Base-by-base conservation (phyloP, 2,797 vertebrate species). In the Leptoclinus maculatus region DNA sequence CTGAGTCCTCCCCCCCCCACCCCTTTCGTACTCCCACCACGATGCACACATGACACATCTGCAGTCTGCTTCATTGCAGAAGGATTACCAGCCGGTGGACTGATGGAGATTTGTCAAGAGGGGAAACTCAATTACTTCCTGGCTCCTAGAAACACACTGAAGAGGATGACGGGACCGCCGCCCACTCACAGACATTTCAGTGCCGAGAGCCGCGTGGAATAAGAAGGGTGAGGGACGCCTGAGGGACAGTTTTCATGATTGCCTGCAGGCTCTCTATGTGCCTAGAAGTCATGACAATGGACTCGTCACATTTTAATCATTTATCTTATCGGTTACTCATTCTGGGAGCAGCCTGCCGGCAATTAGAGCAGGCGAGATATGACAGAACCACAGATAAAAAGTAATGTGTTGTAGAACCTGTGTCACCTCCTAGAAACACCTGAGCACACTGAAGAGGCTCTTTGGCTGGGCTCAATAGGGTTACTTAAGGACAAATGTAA, bases 51-150 rank as follows among this genome's bases (percentile, higher is more conserved):
- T 47, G 79, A 32, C 80, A 63, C 83, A 87, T 83, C 84, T 75
- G 66, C 87, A 85, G 82, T 83, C 66, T 43, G 88, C 83, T 86
- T 94, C 73, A 92, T 93, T 93, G 91, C 78, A 83, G 65, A 74
- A 78, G 88, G 92, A 94, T 96, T 92, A 93, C 88, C 87, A 85
- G 82, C 39, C 63, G 16, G 51, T 85, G 83, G n/a, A 74, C 79
- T 73, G 81, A 71, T 84, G 74, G 89, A 85, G 82, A 80, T 83
- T 89, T 91, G n/a, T 91, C 75, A 74, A 92, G 74, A 86, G 74
- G 82, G 76, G 82, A 89, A 89, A 94, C 90, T 93, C 91, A 94
- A 94, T 95, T 94, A 94, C 89, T 86, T 90, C 71, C 78, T 76
- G 84, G 71, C 89, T 91, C 78, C 87, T 80, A 82, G 82, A 91